Base-by-base conservation (phyloP, 1,140 invertebrate genomes). In the Drosophila burlai region DNA sequence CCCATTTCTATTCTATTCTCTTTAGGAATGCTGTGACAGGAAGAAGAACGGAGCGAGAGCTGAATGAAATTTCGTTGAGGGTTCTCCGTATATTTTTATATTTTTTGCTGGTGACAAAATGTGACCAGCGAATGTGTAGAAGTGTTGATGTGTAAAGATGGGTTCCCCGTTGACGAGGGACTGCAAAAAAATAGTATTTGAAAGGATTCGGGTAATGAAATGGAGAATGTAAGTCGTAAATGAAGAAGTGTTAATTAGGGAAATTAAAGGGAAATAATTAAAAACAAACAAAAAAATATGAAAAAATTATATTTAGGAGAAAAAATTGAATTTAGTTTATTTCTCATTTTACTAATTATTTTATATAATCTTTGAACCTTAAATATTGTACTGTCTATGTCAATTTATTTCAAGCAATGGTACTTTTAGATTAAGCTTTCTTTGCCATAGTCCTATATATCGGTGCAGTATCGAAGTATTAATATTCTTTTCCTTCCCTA, bases 71-170 rank as follows among this genome's bases (percentile, higher is more conserved):
- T 67, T 36, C 21, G 38, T 67, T 49, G 9, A 21, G 31, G 43
- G 24, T 40, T 47, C 18, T n/a, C 29, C 29, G 11, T 29, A 29
- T 65, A 29, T 43, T 40, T 24, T 31, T 21, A 16, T 50, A 13
- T 31, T 18, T 42, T 38, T 64, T 31, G 15, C 26, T 46, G 47
- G 16, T 43, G 29, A 15, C 50, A 31, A 43, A 45, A 69, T 45
- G 34, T 66, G 62, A 55, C 67, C 67, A 46, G 63, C 24, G 57
- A 60, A 72, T 72, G 58, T 21, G 45, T n/a, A 72, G 72, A 55
- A 43, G 69, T 73, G 69, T 73, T 73, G 69, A 73, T 60, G 69
- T 71, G 54, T 57, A 50, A 73, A 16, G 62, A 47, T 66, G 67
- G 65, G 26, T 60, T 42, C 2, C 24, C 45, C 38, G 40, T 11